Conservation (phyloP, 2,113 vertebrate genomes). For the Stigmatopora argus region DNA sequence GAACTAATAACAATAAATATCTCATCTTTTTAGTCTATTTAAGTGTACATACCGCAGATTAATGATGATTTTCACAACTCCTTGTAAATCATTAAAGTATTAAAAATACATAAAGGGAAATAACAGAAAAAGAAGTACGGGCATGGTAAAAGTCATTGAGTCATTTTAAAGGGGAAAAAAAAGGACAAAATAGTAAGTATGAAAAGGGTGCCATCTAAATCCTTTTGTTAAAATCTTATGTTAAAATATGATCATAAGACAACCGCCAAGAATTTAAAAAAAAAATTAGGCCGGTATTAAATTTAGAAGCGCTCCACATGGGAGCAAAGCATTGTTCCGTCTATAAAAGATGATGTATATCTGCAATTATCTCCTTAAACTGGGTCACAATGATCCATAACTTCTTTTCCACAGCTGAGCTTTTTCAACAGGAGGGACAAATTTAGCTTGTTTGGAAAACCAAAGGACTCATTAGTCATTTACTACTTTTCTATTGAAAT, state of each 20-base stretch:
- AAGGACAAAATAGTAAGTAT: neutral
- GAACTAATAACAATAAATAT: too few relatives aligned
- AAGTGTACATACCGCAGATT: too few relatives aligned
- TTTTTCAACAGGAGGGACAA: conserved; percentile 23
- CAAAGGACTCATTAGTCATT: conserved; percentile 47
- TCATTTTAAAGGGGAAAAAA: neutral
- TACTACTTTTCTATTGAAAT: conserved; percentile 14
- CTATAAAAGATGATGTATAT: conserved; percentile 42
- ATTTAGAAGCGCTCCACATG: conserved; percentile 13
- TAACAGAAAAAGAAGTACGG: neutral
- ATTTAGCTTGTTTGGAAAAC: conserved; percentile 43
- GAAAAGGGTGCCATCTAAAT: neutral
- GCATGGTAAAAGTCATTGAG: neutral
- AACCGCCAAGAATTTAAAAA: conserved; percentile 7
- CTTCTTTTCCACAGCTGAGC: conserved; percentile 35
- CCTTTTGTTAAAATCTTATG: neutral
- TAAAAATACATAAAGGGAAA: too few relatives aligned
- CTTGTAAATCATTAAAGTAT: too few relatives aligned
- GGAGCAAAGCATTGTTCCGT: conserved; percentile 25
- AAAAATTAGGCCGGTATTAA: neutral
- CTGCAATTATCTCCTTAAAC: conserved; percentile 49
- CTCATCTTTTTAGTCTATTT: too few relatives aligned
- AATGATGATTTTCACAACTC: too few relatives aligned
- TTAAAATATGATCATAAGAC: neutral
- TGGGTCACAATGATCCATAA: conserved; percentile 56